phyloP scores from a whole-genome alignment of 2,797 vertebrate genomes.

The Margarornis squamiger region DNA sequence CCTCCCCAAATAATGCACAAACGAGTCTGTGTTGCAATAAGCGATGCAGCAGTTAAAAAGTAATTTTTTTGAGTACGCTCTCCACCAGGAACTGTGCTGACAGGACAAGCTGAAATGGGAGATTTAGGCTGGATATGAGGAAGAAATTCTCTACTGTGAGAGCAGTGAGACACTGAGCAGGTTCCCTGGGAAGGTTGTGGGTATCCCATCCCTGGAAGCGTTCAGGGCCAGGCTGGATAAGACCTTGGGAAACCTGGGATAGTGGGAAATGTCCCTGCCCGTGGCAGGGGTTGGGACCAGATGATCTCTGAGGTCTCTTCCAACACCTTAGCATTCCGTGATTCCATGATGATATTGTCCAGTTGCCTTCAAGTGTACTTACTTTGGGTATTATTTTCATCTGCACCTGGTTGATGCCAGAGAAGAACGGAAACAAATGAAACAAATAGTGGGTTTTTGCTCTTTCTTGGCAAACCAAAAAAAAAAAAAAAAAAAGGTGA shows the following conservation, averaged over 20 bases:
- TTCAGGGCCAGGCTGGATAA: background rate
- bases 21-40: accelerated
- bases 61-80: accelerated
- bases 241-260: background rate
- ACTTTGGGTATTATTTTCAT: background rate
- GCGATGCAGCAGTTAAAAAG: accelerated
- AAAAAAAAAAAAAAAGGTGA: background rate
- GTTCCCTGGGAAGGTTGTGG: accelerated
- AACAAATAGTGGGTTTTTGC: background rate
- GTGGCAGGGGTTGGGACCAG: accelerated
- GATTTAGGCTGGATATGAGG: background rate
- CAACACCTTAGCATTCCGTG: too few species aligned
- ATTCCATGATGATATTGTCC: background rate
- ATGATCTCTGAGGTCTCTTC: too few species aligned
- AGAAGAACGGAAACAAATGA: background rate
- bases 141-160: background rate
- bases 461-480: background rate
- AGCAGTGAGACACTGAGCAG: accelerated
- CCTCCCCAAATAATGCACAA: accelerated
- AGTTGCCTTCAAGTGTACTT: background rate
- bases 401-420: background rate
- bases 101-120: background rate
- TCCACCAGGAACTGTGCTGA: accelerated
- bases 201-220: background rate
- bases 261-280: background rate